These are phyloP conservation scores for Halichoeres trimaculatus DNA, from an alignment of 2,113 vertebrate genomes.

Conservation along the genomic window DNA sequence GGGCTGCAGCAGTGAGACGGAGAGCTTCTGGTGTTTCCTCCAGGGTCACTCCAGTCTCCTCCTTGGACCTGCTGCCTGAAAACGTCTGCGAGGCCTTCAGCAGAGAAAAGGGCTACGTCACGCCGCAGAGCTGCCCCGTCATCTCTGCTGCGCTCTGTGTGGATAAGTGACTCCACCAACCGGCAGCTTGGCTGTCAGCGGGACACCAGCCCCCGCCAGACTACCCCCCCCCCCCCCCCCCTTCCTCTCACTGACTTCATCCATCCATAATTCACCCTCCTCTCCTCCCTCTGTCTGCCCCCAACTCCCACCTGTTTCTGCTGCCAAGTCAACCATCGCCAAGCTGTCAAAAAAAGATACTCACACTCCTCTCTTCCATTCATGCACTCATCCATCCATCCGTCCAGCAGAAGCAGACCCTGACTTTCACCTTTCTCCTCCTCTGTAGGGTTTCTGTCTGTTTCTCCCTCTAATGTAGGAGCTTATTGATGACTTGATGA, in stretches of 20 bases:
- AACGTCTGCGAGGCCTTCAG: conserved; percentile 58
- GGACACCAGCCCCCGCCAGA: conserved; percentile 44
- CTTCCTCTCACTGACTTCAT: background rate
- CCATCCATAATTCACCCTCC: conserved; percentile 63
- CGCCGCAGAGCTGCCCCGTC: conserved; percentile 33
- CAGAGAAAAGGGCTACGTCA: conserved; percentile 26
- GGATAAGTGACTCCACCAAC: conserved; percentile 53
- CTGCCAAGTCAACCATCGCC: conserved; percentile 53
- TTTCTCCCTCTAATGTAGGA: conserved; percentile 47
- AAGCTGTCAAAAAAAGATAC: conserved; percentile 67
- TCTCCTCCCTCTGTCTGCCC: conserved; percentile 24
- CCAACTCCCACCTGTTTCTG: conserved; percentile 74
- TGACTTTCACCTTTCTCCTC: background rate
- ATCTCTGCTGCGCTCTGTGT: conserved; percentile 46
- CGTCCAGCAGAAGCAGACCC: conserved; percentile 25
- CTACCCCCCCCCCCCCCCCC: background rate
- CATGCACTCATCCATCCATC: conserved; percentile 28
- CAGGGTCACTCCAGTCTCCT: conserved; percentile 26
- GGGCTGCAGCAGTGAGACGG: conserved; percentile 21
- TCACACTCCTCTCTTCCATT: conserved; percentile 54
- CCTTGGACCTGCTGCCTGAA: conserved; percentile 31
- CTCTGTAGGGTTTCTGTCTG: conserved; percentile 39
- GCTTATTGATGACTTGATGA: conserved; percentile 67
- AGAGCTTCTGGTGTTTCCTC: conserved; percentile 30
- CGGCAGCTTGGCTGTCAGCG: conserved; percentile 70